Percentiles rank a stretch among this genome's conserved stretches.
phyloP scores from a whole-genome alignment of 2,797 vertebrate species.

The Taenioides sp. region DNA sequence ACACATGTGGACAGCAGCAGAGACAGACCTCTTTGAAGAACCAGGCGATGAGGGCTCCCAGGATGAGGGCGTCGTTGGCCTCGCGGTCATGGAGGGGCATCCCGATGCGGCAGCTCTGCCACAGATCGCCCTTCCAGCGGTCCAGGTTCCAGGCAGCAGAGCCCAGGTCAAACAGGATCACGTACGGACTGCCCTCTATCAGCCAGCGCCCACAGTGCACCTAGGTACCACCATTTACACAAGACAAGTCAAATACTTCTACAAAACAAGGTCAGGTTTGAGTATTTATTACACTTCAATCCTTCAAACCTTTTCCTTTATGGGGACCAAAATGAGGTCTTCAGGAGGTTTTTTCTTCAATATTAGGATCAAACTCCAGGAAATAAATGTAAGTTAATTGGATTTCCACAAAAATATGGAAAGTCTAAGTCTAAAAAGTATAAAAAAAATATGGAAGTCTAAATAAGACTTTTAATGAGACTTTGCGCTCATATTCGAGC shows the following conservation, averaged over 20 bases:
- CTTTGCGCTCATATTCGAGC: no score
- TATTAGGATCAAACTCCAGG: no score
- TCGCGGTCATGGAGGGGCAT: slow-evolving; percentile 89
- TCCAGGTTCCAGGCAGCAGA: slow-evolving; percentile 92
- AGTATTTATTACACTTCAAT: no score
- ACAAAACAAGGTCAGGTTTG: neutral
- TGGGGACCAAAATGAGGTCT: no score
- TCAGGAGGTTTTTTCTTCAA: no score
- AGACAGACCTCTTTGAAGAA: slow-evolving; percentile 92
- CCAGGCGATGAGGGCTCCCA: slow-evolving; percentile 91
- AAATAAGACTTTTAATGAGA: no score
- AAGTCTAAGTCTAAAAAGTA: no score
- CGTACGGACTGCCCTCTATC: slow-evolving; percentile 92
- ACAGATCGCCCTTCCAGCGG: slow-evolving; percentile 92
- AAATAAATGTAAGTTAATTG: no score
- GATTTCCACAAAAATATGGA: no score
- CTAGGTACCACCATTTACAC: slow-evolving; percentile 60
- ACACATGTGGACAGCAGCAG: no score
- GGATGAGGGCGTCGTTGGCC: slow-evolving; percentile 89
- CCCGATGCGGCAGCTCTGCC: slow-evolving; percentile 86
- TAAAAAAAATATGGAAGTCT: no score
- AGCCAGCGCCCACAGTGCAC: slow-evolving; percentile 93
- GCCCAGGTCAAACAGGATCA: slow-evolving; percentile 89
- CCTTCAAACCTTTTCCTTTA: no score
- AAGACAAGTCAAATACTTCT: neutral